These are phyloP conservation scores for Eristalinus aeneus DNA, from an alignment of 2,888 invertebrate genomes.

Conservation along the genomic window DNA sequence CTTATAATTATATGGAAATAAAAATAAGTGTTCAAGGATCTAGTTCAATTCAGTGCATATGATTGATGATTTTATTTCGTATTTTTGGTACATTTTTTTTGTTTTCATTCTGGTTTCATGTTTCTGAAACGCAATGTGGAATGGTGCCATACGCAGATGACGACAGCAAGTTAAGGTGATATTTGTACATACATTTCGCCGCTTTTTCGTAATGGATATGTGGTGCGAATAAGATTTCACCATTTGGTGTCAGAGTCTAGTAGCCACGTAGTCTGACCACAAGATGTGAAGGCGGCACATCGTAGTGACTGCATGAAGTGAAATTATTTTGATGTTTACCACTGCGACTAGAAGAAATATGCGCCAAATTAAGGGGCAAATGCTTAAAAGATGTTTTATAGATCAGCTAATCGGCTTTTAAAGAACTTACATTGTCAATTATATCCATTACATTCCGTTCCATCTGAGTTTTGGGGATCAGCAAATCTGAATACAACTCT, in stretches of 20 bases:
- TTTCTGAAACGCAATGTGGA: slow-evolving; percentile 3
- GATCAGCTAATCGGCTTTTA: too few species aligned
- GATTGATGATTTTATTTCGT: slow-evolving; percentile 46
- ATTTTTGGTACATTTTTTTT: slow-evolving; percentile 15
- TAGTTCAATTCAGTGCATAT: slow-evolving; percentile 60
- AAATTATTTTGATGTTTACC: too few species aligned
- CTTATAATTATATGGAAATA: too few species aligned
- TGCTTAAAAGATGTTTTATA: background rate
- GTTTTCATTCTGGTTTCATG: background rate
- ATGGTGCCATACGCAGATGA: slow-evolving; percentile 50
- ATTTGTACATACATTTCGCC: background rate
- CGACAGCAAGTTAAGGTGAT: slow-evolving; percentile 14
- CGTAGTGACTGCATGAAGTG: too few species aligned
- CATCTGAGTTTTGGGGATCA: too few species aligned
- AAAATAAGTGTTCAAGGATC: slow-evolving; percentile 7
- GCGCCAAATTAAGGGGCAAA: background rate
- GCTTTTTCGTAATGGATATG: slow-evolving; percentile 1
- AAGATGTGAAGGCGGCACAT: too few species aligned
- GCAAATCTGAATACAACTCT: too few species aligned
- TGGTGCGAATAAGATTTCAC: background rate
- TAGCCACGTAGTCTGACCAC: background rate
- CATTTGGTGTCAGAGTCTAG: background rate
- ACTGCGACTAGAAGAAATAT: too few species aligned
- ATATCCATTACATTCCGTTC: too few species aligned
- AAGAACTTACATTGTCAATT: too few species aligned